Conservation (phyloP, 2,888 invertebrate genomes). For the Athrips mouffetella region DNA sequence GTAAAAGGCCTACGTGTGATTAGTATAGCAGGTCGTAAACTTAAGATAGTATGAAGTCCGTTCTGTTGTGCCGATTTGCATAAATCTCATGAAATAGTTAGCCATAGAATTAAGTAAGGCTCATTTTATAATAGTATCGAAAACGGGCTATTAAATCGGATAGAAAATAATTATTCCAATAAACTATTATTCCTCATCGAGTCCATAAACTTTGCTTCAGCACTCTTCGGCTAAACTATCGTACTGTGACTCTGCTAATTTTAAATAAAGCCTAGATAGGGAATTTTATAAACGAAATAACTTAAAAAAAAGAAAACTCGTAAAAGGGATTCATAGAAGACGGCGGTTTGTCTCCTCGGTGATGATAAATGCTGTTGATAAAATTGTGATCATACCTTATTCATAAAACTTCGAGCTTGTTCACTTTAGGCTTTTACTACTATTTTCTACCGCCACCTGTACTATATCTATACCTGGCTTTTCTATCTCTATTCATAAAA, state of each 20-base stretch:
- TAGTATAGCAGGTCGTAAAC: slow-evolving; percentile 34
- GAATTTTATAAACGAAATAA: slow-evolving; percentile 36
- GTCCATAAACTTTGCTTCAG: slow-evolving; percentile 63
- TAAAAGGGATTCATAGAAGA: neutral
- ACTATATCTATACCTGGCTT: slow-evolving; percentile 57
- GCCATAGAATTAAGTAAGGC: slow-evolving; percentile 34
- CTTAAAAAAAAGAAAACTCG: slow-evolving; percentile 25
- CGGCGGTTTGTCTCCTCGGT: neutral
- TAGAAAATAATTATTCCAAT: slow-evolving; percentile 33
- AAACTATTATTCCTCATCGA: slow-evolving; percentile 51
- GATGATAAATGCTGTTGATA: slow-evolving; percentile 21
- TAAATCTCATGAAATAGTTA: slow-evolving; percentile 40
- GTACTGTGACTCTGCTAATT: slow-evolving; percentile 49
- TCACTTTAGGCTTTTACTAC: slow-evolving; percentile 65
- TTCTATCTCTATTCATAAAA: slow-evolving; percentile 36
- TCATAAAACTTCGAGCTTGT: slow-evolving; percentile 69
- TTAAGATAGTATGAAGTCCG: slow-evolving; percentile 34
- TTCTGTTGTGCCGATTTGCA: slow-evolving; percentile 42
- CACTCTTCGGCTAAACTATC: slow-evolving; percentile 56
- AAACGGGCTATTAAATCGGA: slow-evolving; percentile 33
- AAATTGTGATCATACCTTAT: slow-evolving; percentile 41
- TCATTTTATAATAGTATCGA: slow-evolving; percentile 44
- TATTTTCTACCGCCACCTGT: slow-evolving; percentile 64
- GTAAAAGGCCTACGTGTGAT: slow-evolving; percentile 46
- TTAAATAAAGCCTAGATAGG: slow-evolving; percentile 52